Conservation (phyloP, 1,140 invertebrate genomes). For the Bombus pascuorum region DNA sequence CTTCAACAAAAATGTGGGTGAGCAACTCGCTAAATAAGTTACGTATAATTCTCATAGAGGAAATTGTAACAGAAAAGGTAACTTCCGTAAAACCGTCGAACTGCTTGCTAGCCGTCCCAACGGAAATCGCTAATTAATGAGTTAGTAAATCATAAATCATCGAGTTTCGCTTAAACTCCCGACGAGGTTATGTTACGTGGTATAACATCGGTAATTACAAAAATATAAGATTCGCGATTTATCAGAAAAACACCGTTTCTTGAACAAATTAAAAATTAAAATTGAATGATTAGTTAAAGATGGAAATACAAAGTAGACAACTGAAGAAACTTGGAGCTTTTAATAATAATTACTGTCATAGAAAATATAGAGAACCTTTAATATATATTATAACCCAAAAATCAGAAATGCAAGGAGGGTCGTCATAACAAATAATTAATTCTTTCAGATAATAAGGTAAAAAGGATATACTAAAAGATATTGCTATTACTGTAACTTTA, state of each 20-base stretch:
- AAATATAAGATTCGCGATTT: not conserved
- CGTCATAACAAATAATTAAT: not conserved
- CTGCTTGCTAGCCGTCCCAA: constrained; percentile 8
- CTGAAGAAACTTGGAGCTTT: not conserved
- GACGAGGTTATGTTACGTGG: not conserved
- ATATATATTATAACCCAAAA: not conserved
- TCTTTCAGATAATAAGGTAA: too few relatives aligned
- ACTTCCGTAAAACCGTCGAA: constrained; percentile 6
- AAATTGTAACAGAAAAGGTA: not conserved
- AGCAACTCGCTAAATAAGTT: not conserved
- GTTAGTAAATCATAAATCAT: constrained; percentile 50
- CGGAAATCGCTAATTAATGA: constrained; percentile 46
- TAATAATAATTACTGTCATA: not conserved
- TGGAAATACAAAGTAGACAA: not conserved
- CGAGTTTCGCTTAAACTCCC: constrained; percentile 24
- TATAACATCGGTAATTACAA: not conserved
- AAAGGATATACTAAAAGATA: too few relatives aligned
- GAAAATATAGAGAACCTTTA: not conserved
- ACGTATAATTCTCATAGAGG: not conserved
- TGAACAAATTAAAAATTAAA: not conserved
- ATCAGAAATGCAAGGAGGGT: not conserved
- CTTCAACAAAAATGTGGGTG: not conserved
- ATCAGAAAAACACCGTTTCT: not conserved
- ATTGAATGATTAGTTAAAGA: not conserved
- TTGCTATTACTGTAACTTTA: too few relatives aligned